Evolutionary conservation across 2,797 vertebrate species (phyloP).

Genomic region (Sebastes nivosus): DNA sequence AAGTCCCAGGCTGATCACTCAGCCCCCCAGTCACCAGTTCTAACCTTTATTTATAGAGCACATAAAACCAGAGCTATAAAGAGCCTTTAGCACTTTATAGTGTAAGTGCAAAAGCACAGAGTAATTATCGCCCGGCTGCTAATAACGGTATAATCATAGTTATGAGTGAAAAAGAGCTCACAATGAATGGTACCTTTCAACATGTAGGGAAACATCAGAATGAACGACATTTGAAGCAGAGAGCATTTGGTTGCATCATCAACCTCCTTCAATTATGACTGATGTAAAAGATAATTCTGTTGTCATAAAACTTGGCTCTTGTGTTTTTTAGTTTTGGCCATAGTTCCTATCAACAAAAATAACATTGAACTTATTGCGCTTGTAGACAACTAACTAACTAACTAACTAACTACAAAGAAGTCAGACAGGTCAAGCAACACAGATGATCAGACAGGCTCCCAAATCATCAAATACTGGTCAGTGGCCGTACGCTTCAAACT

Average conservation of each 20-base stretch:
- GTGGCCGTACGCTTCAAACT: too few species aligned
- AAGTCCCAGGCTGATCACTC: background rate
- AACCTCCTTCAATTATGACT: background rate
- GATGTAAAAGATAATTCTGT: background rate
- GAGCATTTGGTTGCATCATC: background rate
- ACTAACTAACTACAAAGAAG: background rate
- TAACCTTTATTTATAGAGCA: background rate
- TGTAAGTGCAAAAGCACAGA: background rate
- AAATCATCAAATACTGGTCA: too few species aligned
- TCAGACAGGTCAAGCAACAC: too few species aligned
- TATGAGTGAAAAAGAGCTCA: background rate
- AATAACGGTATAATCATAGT: background rate
- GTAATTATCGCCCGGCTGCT: background rate
- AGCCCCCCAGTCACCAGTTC: background rate
- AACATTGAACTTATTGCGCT: background rate
- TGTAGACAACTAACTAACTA: background rate
- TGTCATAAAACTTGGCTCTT: too few species aligned
- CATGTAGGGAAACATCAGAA: background rate
- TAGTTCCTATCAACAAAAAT: background rate
- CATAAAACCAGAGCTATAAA: background rate
- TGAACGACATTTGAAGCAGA: too few species aligned
- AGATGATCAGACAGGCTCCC: too few species aligned
- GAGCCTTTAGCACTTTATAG: background rate
- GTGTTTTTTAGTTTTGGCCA: background rate
- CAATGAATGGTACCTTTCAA: background rate